Percentiles rank a stretch among this genome's conserved stretches.
Conservation (phyloP, 2,113 vertebrate species). For the Columba janthina region DNA sequence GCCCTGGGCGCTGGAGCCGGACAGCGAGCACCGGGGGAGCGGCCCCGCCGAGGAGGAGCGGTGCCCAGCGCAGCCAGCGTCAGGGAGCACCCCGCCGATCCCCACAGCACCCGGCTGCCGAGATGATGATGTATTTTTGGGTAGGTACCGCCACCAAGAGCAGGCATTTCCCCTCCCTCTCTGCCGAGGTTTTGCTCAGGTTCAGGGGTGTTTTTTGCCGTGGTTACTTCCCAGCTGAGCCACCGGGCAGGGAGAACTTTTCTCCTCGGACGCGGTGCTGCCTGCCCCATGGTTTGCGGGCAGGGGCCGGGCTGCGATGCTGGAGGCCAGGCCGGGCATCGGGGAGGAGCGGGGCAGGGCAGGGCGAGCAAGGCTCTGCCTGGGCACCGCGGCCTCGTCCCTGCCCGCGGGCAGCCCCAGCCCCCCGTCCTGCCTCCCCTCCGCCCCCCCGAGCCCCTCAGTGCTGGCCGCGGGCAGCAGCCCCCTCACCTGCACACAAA, state of each 20-base stretch:
- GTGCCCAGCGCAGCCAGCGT: background rate
- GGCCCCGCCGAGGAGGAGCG: background rate
- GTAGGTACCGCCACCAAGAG: slow-evolving; percentile 14
- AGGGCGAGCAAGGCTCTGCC: background rate
- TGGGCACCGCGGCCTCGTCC: background rate
- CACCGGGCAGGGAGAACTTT: background rate
- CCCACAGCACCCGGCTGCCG: background rate
- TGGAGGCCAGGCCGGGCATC: background rate
- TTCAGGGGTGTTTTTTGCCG: fast-evolving
- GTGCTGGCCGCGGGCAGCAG: background rate
- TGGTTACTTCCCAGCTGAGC: background rate
- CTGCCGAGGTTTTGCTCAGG: background rate
- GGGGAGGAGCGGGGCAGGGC: too few species aligned
- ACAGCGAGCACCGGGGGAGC: background rate
- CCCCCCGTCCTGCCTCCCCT: background rate
- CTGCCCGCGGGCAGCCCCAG: background rate
- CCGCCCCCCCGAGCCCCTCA: fast-evolving
- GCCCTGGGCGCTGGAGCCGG: background rate
- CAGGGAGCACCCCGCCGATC: background rate
- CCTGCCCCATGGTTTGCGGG: background rate
- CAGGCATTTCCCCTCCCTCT: background rate
- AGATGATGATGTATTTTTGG: slow-evolving; percentile 67
- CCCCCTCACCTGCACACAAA: background rate
- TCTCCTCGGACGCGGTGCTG: background rate
- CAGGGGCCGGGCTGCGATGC: background rate